Evolutionary conservation across 2,797 vertebrate species (phyloP), one percentile per base, ranked within the genome.

Genomic region (Lophotriccus pileatus): DNA sequence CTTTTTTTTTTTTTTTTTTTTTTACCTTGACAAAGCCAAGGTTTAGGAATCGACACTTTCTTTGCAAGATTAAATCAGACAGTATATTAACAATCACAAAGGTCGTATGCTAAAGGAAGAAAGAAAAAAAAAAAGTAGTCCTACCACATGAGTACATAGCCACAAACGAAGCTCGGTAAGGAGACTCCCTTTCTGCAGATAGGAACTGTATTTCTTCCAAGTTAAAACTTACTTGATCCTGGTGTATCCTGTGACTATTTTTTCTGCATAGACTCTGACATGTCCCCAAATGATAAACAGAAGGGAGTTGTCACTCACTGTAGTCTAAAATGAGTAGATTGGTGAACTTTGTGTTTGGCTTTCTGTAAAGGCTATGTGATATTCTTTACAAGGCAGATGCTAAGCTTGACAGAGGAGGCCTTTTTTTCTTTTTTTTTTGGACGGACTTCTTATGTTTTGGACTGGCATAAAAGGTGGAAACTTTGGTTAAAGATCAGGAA

Each of bases 401-500:
- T 90, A 19, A 79, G 41, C 68, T 84, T 68, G 73, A 89, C 7
- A 5, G 62, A 72, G 22, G 32, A 69, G 39, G 17, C 4, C 37
- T 37, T 43, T 55, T 46, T 14, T 28, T 7, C 50, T 32, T 7
- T 46, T 46, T 49, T 43, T 46, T 30, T 43, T 36, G 5, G 0
- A 1, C 67, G 13, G 20, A 12, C 23, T 83, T 53, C 14, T 63
- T 91, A 4, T 74, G 20, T 90, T 90, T 88, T 93, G 49, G 46
- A 74, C 43, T 56, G 62, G n/a, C 66, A 58, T 83, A 81, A 92
- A 94, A 92, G 88, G 74, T 92, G 72, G 78, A 80, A 95, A 76
- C 52, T 93, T 95, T 67, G 36, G 50, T 94, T 95, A 84, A 86
- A 93, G 70, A 92, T 90, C 43, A 84, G 92, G 93, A 93, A 97